Evolutionary conservation across 1,140 invertebrate species (phyloP), one percentile per base, ranked within the genome.

Genomic region (Hyposmocoma kahamanoa): DNA sequence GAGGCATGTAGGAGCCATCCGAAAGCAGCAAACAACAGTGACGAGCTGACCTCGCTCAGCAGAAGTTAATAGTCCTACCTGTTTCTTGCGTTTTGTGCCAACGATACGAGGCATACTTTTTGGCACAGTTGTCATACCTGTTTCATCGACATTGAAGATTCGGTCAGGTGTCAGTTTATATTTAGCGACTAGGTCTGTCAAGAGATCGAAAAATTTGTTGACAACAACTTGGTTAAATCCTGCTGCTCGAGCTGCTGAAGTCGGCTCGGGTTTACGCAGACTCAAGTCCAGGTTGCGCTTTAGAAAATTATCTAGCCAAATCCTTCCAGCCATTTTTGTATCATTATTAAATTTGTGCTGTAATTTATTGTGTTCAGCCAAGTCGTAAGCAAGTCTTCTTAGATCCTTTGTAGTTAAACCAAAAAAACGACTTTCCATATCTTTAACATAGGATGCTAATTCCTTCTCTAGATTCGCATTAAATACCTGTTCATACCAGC

Each of bases 61-160:
- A 36, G 59, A 49, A n/a, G 59, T 59, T 0, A 55, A 39, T 28
- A 48, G 17, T 28, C 43, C 51, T 52, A 58, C 28, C 36, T 59
- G 50, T 6, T 45, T 15, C 44, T 58, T 62, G 1, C 59, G 55
- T 53, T 36, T 32, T 19, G 34, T 47, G 1, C 46, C 49, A 38
- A 62, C 41, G 0, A 62, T 30, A 49, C 55, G 19, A 2, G 48
- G 36, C 21, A 54, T 53, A 18, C 50, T 62, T 19, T 39, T 51
- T 34, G 56, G 57, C 15, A 70, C 68, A 8, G 62, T 50, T 9
- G 60, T 60, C 15, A 73, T 51, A 1, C 56, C 66, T 8, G 59
- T 58, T 56, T 75, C 68, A 28, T 71, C 69, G 3, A 68, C 46
- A 34, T 75, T 75, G 47, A 52, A 68, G 5, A 73, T 64, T 5